Base-by-base conservation (phyloP, 2,888 invertebrate species). In the Oxyteleia sp. region DNA sequence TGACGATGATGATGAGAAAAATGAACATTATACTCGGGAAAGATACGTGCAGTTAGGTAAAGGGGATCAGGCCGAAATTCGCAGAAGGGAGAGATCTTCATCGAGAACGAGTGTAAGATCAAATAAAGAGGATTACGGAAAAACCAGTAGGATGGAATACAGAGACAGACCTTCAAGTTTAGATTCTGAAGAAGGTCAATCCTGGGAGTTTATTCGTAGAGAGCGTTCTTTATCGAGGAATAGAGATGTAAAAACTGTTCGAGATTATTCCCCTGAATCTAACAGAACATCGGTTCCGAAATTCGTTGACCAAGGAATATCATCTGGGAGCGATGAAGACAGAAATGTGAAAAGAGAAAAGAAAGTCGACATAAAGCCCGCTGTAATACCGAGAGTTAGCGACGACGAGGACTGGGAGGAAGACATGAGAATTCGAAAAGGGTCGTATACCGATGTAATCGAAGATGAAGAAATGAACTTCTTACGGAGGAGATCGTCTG, bases 351-450 rank as follows among this genome's bases (percentile, higher is more conserved):
- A 32, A 35, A 63, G 71, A 29, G 72, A 71, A 53, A 78, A 32
- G 13, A 86, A 71, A 32, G 55, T 61, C n/a, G 55, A 69, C 38
- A 84, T 75, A 59, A 82, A 79, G 57, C 84, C 74, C 64, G 63
- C 86, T 0, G 80, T 74, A 2, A 88, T 89, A n/a, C 88, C 90
- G 2, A 87, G 88, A 61, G 82, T 91, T 7, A 91, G 91, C 64
- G 92, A 93, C 69, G 93, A 93, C 18, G 92, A 92, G 63, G 91
- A 91, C 16, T 93, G 93, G 93, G 92, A 92, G 66, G 86, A 89
- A 23, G 91, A 92, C 7, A 20, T 93, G 74, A 87, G 90, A 29
- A 88, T 91, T 69, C 85, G 88, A 10, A 87, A 85, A 59, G 87
- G 88, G 23, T 89, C 88, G 20, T 71, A 66, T 5, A 78, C 86